Conservation (phyloP, 2,797 vertebrate genomes). For the Sebastes itinus region DNA sequence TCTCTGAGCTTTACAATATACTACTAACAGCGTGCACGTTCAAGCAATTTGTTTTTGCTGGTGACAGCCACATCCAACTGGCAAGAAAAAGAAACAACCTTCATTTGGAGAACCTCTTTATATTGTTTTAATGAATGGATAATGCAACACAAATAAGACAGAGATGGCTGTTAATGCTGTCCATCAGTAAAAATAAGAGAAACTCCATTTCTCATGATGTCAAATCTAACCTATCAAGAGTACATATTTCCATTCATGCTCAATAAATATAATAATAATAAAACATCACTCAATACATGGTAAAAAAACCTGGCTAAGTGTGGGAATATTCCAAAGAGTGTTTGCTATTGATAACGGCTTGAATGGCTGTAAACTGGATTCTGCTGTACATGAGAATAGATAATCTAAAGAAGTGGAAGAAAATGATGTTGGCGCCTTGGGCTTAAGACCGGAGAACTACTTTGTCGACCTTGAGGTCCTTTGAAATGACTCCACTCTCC, state of each 20-base stretch:
- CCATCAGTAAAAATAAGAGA: not conserved
- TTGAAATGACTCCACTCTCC: conserved; percentile 44
- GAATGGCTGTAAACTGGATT: not conserved
- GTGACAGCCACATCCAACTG: not conserved
- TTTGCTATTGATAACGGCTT: not conserved
- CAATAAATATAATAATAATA: not conserved
- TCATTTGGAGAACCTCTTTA: not conserved
- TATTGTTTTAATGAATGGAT: not conserved
- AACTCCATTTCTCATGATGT: not conserved
- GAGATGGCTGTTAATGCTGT: not conserved
- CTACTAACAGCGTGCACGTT: not conserved
- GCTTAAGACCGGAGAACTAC: conserved; percentile 14
- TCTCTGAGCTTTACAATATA: not conserved
- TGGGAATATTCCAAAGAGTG: not conserved
- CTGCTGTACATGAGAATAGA: not conserved
- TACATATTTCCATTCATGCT: not conserved
- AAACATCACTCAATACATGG: not conserved
- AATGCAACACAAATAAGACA: not conserved
- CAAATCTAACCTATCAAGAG: not conserved
- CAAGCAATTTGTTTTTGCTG: not conserved
- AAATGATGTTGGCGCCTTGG: not conserved
- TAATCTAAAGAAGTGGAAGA: conserved; percentile 3
- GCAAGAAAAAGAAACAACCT: not conserved
- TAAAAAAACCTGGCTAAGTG: not conserved
- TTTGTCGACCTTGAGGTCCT: conserved; percentile 26